These are phyloP conservation scores for Eucera pruinosa DNA, from an alignment of 2,888 invertebrate genomes.

Conservation along the genomic window DNA sequence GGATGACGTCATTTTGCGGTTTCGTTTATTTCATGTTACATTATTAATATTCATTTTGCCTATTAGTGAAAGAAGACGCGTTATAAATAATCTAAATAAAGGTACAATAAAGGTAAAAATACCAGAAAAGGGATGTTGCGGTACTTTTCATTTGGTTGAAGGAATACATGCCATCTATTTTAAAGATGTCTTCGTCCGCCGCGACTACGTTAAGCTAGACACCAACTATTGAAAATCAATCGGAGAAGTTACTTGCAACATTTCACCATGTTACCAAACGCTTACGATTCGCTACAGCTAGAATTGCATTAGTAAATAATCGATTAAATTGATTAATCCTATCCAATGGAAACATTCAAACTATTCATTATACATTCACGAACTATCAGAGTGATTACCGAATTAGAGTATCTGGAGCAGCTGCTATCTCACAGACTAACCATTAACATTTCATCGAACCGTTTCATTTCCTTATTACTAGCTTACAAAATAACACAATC, in stretches of 20 bases:
- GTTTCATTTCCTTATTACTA: background rate
- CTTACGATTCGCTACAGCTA: background rate
- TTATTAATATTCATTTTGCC: too few relatives aligned
- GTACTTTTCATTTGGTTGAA: too few relatives aligned
- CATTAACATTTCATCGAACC: background rate
- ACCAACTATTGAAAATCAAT: background rate
- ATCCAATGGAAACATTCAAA: background rate
- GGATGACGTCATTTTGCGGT: too few relatives aligned
- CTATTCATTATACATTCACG: background rate
- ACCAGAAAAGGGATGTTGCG: too few relatives aligned
- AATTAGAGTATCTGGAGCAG: background rate
- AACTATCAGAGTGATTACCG: background rate
- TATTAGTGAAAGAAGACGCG: too few relatives aligned
- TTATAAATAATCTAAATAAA: too few relatives aligned
- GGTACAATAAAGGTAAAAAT: too few relatives aligned
- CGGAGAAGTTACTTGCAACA: background rate
- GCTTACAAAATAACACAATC: background rate
- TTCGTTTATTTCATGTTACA: too few relatives aligned
- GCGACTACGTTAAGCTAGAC: too few relatives aligned
- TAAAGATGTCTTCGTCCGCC: too few relatives aligned
- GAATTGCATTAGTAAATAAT: too few relatives aligned
- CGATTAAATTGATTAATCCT: background rate
- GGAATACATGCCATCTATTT: too few relatives aligned
- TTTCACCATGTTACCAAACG: background rate
- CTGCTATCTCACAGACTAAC: background rate